Percentiles rank a stretch among this genome's conserved stretches.
Evolutionary conservation across 2,888 invertebrate genomes (phyloP).

Genomic region (Therioaphis trifolii): DNA sequence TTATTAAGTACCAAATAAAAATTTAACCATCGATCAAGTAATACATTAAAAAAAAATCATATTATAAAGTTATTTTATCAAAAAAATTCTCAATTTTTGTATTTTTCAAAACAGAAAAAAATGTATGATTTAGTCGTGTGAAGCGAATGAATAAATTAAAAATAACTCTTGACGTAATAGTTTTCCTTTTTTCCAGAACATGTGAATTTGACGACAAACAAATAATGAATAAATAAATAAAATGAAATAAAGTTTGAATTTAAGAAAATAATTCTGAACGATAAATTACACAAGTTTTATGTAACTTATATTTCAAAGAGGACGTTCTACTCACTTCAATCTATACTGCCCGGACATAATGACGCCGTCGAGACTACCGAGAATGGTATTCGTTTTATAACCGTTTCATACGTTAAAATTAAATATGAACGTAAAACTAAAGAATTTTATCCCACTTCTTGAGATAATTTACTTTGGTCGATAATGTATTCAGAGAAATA

Average conservation of each 20-base stretch:
- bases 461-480: background rate
- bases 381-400: background rate
- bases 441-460: background rate
- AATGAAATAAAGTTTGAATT: background rate
- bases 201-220: background rate
- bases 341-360: background rate
- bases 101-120: too few species aligned
- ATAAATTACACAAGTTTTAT: background rate
- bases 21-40: too few species aligned
- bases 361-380: background rate
- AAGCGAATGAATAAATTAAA: too few species aligned
- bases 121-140: too few species aligned
- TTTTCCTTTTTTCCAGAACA: background rate
- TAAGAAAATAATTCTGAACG: background rate
- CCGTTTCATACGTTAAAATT: background rate
- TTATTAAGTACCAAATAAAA: too few species aligned
- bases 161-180: too few species aligned
- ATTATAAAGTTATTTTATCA: too few species aligned
- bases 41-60: too few species aligned
- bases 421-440: background rate
- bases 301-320: background rate
- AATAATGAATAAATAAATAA: background rate
- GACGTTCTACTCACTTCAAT: background rate
- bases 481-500: background rate
- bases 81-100: too few species aligned